A percentile compares a stretch with the other conserved stretches of the same genome.
phyloP scores from a whole-genome alignment of 2,797 vertebrate species.

The Oophaga sylvatica region DNA sequence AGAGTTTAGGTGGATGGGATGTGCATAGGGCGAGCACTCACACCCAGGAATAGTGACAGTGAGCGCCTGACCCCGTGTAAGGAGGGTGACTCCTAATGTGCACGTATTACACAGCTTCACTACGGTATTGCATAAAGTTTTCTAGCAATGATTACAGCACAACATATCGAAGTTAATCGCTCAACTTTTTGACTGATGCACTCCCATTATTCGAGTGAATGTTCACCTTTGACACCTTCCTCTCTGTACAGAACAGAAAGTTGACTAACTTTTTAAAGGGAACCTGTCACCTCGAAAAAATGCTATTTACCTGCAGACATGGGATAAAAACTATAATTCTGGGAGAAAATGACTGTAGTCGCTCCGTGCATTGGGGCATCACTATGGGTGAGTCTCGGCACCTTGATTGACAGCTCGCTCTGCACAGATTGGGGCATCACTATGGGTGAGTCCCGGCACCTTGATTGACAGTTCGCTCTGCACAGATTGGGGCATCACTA shows the following conservation, averaged over 20 bases:
- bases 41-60: background rate
- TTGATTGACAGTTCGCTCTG: too few species aligned
- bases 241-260: background rate
- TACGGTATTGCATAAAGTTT: background rate
- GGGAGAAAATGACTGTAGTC: too few species aligned
- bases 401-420: too few species aligned
- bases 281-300: too few species aligned
- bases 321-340: too few species aligned
- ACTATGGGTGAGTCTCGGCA: too few species aligned
- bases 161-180: background rate
- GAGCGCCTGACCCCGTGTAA: background rate
- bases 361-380: too few species aligned
- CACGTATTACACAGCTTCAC: background rate
- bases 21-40: background rate
- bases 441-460: too few species aligned
- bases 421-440: too few species aligned
- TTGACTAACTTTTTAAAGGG: background rate
- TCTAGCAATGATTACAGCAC: background rate
- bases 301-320: too few species aligned
- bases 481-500: too few species aligned
- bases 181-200: background rate
- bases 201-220: background rate
- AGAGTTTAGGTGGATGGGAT: conserved; percentile 16
- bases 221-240: background rate
- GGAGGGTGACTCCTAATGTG: conserved; percentile 12